phyloP scores from a whole-genome alignment of 2,888 invertebrate genomes.

The Dolomedes plantarius region DNA sequence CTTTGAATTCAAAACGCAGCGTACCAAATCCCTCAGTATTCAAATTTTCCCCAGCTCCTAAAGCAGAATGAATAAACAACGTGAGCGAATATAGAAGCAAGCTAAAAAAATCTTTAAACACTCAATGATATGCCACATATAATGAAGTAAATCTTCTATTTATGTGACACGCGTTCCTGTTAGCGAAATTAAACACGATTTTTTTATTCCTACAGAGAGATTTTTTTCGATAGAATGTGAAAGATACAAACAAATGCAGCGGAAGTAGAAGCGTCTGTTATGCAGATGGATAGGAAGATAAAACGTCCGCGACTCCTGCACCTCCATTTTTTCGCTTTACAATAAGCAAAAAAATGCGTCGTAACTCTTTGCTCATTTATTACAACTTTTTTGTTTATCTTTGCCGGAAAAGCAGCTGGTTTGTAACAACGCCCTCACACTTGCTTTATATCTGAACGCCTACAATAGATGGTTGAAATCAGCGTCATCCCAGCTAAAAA shows the following conservation, averaged over 20 bases:
- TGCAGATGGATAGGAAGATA: background rate
- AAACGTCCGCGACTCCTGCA: background rate
- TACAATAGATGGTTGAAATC: constrained; percentile 40
- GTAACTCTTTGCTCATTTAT: background rate
- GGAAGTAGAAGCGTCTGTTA: background rate
- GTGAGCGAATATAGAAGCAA: no score
- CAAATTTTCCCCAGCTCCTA: no score
- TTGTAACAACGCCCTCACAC: constrained; percentile 33
- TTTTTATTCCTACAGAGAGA: no score
- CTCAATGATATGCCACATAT: no score
- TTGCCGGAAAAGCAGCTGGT: constrained; percentile 29
- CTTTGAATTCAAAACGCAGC: no score
- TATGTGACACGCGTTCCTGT: no score
- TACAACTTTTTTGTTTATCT: background rate
- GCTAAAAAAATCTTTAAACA: no score
- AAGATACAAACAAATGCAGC: background rate
- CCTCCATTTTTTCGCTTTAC: background rate
- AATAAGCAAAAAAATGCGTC: background rate
- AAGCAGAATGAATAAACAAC: no score
- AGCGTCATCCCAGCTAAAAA: constrained; percentile 18
- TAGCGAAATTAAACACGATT: no score
- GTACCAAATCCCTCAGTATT: no score
- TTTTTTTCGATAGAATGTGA: background rate
- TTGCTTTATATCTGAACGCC: constrained; percentile 27
- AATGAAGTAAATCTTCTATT: no score